These are phyloP conservation scores for Centropus unirufus DNA, from an alignment of 2,113 vertebrate species.

Conservation along the genomic window DNA sequence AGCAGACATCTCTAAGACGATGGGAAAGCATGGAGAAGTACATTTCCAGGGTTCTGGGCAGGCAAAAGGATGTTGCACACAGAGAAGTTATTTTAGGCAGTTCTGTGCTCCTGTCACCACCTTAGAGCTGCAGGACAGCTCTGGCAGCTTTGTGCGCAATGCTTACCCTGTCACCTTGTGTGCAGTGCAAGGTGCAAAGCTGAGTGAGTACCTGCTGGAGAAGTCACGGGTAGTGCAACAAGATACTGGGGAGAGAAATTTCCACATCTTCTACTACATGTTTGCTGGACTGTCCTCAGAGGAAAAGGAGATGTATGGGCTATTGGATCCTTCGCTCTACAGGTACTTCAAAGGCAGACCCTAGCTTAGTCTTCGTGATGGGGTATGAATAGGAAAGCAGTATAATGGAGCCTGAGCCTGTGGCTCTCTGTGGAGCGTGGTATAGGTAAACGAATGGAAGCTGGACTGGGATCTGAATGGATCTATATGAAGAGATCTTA, in stretches of 20 bases:
- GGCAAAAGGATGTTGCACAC: neutral
- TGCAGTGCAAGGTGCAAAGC: constrained; percentile 80
- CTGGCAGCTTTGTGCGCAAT: neutral
- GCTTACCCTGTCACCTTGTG: neutral
- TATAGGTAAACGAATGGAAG: neutral
- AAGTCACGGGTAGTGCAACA: constrained; percentile 82
- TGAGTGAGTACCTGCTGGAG: constrained; percentile 82
- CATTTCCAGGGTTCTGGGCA: neutral
- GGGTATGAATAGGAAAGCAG: neutral
- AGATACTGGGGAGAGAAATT: constrained; percentile 79
- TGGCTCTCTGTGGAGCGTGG: neutral
- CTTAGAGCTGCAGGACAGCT: neutral
- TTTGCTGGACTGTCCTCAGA: constrained; percentile 75
- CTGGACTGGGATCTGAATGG: neutral
- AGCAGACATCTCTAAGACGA: neutral
- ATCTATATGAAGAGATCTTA: neutral
- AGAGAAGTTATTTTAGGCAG: neutral
- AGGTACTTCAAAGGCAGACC: constrained; percentile 59
- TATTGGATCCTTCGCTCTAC: constrained; percentile 77
- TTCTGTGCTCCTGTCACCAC: neutral
- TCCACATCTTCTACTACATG: constrained; percentile 85
- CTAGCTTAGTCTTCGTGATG: neutral
- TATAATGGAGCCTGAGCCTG: neutral
- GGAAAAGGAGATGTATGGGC: constrained; percentile 78
- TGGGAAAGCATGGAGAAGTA: neutral